A percentile compares a stretch with the other conserved stretches of the same genome.
Conservation (phyloP, 1,140 invertebrate genomes). For the Chrysopa pallens region DNA sequence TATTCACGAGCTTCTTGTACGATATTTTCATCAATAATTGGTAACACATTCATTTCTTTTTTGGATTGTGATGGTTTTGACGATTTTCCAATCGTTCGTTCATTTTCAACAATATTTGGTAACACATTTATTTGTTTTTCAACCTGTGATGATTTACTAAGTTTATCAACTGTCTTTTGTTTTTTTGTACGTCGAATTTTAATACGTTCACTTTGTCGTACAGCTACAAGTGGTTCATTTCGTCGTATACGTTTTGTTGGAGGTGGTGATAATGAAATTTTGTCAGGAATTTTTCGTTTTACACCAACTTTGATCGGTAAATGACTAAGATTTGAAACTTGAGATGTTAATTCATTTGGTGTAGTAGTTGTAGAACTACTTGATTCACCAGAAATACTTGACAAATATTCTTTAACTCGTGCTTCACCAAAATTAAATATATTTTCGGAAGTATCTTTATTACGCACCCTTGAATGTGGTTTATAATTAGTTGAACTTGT, state of each 20-base stretch:
- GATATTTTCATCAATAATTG: too few relatives aligned
- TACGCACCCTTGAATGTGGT: neutral
- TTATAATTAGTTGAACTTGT: neutral
- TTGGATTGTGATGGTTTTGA: too few relatives aligned
- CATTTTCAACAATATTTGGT: too few relatives aligned
- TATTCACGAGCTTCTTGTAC: too few relatives aligned
- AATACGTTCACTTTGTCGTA: neutral
- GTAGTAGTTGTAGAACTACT: neutral
- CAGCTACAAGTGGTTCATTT: neutral
- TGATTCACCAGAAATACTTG: neutral
- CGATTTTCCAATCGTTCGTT: too few relatives aligned
- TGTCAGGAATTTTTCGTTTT: neutral
- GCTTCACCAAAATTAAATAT: conserved; percentile 15
- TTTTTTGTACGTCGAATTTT: neutral
- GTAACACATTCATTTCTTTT: too few relatives aligned
- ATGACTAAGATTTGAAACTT: neutral
- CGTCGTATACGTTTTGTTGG: neutral
- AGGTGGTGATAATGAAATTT: neutral
- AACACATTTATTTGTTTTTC: too few relatives aligned
- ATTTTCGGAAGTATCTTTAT: conserved; percentile 5
- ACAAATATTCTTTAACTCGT: conserved; percentile 13
- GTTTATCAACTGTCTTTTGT: too few relatives aligned
- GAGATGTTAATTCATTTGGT: neutral
- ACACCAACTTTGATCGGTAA: neutral
- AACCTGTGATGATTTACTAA: too few relatives aligned